phyloP scores from a whole-genome alignment of 2,113 vertebrate species.

The Xyrauchen texanus region DNA sequence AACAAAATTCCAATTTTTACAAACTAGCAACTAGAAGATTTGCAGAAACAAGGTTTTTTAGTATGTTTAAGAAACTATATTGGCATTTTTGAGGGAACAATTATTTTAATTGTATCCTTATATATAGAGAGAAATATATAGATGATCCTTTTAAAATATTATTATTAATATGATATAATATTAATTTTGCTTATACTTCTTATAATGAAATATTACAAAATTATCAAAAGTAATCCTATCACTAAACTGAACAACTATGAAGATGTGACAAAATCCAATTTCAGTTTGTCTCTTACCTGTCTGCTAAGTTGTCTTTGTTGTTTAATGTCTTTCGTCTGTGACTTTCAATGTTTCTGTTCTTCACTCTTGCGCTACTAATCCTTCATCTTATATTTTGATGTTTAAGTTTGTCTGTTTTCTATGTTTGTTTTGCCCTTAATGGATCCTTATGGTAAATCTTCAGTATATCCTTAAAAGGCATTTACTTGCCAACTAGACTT shows the following conservation, averaged over 20 bases:
- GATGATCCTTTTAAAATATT: no score
- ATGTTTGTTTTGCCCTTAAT: background rate
- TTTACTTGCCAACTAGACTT: conserved; percentile 14
- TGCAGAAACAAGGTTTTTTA: background rate
- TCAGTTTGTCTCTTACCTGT: conserved; percentile 12
- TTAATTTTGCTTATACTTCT: no score
- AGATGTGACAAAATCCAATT: background rate
- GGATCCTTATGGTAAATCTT: conserved; percentile 15
- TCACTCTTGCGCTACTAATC: conserved; percentile 53
- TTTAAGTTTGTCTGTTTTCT: conserved; percentile 26
- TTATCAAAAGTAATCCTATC: background rate
- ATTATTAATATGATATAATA: no score
- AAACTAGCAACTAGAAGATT: background rate
- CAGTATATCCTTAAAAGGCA: conserved; percentile 19
- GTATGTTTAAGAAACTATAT: background rate
- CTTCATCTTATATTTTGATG: conserved; percentile 41
- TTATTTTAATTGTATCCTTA: background rate
- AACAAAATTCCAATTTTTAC: background rate
- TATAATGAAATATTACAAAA: background rate
- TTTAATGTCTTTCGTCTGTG: conserved; percentile 23
- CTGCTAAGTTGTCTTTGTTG: conserved; percentile 46
- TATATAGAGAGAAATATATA: no score
- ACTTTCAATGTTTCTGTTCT: conserved; percentile 37
- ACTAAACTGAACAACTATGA: background rate
- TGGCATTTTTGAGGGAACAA: background rate